phyloP scores from a whole-genome alignment of 2,797 vertebrate species.

The Mionectes olivaceus region DNA sequence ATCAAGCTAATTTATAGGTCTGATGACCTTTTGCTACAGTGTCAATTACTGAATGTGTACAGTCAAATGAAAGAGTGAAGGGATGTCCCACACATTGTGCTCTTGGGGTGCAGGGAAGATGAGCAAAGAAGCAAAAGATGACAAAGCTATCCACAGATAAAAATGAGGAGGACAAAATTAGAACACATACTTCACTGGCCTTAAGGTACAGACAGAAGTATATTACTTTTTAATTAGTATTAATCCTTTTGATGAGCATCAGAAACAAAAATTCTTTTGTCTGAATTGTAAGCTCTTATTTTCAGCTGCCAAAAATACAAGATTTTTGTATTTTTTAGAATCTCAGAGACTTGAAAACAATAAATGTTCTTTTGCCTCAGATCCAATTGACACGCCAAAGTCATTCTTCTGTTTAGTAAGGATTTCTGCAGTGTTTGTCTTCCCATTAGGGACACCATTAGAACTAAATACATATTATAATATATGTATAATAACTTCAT shows the following conservation, averaged over 20 bases:
- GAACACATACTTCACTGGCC: background rate
- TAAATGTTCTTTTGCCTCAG: background rate
- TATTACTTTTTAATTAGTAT: slow-evolving; percentile 10
- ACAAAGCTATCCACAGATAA: background rate
- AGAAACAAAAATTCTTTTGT: slow-evolving; percentile 46
- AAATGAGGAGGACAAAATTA: background rate
- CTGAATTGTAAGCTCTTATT: slow-evolving; percentile 27
- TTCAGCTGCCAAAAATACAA: slow-evolving; percentile 22
- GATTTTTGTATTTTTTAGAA: background rate
- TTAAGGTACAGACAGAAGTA: background rate
- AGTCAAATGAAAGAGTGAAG: background rate
- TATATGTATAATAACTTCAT: background rate
- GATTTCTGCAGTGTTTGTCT: background rate
- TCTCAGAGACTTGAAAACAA: background rate
- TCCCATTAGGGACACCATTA: background rate
- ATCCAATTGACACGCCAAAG: background rate
- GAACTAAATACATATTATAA: background rate
- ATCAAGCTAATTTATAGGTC: background rate
- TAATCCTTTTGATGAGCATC: background rate
- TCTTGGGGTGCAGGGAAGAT: background rate
- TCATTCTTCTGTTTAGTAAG: background rate
- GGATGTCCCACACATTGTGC: background rate
- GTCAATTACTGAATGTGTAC: background rate
- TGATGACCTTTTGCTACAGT: background rate
- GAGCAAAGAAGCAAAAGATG: background rate